Percentiles rank a stretch among this genome's conserved stretches.
These are phyloP conservation scores for Clarias pachynema DNA, from an alignment of 2,797 vertebrate species.

Conservation along the genomic window DNA sequence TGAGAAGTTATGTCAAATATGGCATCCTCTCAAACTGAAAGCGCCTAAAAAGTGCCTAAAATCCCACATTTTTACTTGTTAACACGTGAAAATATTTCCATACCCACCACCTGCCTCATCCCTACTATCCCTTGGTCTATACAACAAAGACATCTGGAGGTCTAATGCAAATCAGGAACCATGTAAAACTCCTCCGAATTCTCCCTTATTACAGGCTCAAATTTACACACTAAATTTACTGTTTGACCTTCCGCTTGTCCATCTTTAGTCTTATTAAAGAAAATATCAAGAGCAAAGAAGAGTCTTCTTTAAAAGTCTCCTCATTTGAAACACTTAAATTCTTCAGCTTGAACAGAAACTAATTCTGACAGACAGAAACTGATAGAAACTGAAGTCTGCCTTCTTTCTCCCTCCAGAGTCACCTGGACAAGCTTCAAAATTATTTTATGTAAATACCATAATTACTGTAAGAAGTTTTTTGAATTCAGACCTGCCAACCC, in stretches of 20 bases:
- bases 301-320: not conserved
- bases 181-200: not conserved
- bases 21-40: not conserved
- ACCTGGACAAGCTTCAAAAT: slow-evolving; percentile 12
- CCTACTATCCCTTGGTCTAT: not conserved
- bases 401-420: slow-evolving; percentile 1
- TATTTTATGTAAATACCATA: slow-evolving; percentile 18
- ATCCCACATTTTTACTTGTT: too few species aligned
- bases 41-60: not conserved
- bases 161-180: not conserved
- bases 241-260: not conserved
- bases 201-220: not conserved
- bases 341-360: not conserved
- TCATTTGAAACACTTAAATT: not conserved
- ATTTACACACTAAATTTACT: not conserved
- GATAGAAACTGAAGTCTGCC: not conserved
- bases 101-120: not conserved
- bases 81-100: not conserved
- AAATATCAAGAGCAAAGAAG: not conserved
- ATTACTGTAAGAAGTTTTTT: not conserved
- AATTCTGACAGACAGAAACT: too few species aligned
- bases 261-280: not conserved
- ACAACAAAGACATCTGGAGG: not conserved
- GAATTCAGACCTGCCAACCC: not conserved
- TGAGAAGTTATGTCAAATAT: not conserved